phyloP scores from a whole-genome alignment of 2,888 invertebrate species.

The Agrochola litura region DNA sequence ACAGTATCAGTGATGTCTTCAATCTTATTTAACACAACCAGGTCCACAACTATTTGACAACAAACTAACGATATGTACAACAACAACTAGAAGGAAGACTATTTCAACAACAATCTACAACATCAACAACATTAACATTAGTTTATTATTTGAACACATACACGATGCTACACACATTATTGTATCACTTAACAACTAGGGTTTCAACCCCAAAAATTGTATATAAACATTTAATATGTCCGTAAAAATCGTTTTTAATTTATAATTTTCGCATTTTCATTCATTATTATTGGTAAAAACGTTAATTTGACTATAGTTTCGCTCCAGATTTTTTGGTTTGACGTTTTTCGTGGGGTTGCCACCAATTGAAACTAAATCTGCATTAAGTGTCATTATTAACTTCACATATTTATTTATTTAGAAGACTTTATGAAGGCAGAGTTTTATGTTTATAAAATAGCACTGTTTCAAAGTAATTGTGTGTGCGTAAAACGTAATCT shows the following conservation, averaged over 20 bases:
- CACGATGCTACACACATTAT: constrained; percentile 63
- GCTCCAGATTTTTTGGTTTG: constrained; percentile 83
- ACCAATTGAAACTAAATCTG: constrained; percentile 34
- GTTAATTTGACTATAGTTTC: constrained; percentile 79
- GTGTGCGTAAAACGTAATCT: no score
- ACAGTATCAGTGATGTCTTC: constrained; percentile 79
- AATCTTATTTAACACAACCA: constrained; percentile 84
- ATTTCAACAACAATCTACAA: constrained; percentile 66
- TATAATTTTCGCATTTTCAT: constrained; percentile 80
- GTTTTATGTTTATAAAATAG: no score
- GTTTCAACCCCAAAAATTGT: constrained; percentile 54
- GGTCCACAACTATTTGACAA: constrained; percentile 76
- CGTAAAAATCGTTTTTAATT: constrained; percentile 66
- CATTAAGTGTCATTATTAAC: no score
- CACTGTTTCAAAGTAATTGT: no score
- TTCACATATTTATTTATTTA: no score
- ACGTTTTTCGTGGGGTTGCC: constrained; percentile 79
- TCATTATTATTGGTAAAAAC: constrained; percentile 82
- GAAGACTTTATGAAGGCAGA: no score
- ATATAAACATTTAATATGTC: constrained; percentile 57
- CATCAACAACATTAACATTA: constrained; percentile 63
- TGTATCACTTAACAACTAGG: constrained; percentile 62
- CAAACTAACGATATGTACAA: constrained; percentile 68
- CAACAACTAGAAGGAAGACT: constrained; percentile 69
- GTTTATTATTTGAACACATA: constrained; percentile 68